Conservation (phyloP, 2,113 vertebrate genomes). For the Apeltes quadracus region DNA sequence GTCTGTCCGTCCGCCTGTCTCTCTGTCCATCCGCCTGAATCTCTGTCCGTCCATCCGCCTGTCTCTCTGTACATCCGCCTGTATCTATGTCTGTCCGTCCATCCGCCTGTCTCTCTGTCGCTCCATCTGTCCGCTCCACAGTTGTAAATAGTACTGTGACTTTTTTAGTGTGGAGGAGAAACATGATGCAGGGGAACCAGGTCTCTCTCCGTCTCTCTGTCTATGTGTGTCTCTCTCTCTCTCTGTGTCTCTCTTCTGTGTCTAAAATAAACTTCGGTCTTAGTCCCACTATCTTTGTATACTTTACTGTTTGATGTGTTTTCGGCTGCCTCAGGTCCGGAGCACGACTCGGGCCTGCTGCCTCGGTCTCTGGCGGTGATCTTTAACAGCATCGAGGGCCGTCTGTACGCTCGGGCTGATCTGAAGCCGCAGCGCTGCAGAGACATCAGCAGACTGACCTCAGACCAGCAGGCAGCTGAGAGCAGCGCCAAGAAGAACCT, state of each 20-base stretch:
- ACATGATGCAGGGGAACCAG: no score
- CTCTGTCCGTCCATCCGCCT: not conserved
- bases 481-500: constrained; percentile 83
- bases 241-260: no score
- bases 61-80: no score
- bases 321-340: constrained; percentile 81
- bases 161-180: no score
- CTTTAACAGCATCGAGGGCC: constrained; percentile 86
- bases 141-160: no score
- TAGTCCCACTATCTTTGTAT: not conserved
- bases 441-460: constrained; percentile 86
- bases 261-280: not conserved
- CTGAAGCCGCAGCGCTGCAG: constrained; percentile 91
- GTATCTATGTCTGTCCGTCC: no score
- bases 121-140: no score
- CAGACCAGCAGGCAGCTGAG: constrained; percentile 85
- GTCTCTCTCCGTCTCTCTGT: not conserved
- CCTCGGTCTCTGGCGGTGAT: constrained; percentile 88
- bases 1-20: not conserved
- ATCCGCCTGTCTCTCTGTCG: not conserved
- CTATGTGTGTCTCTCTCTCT: no score
- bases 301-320: no score
- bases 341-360: constrained; percentile 86
- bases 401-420: constrained; percentile 81
- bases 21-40: no score